phyloP scores from a whole-genome alignment of 2,113 vertebrate species.

The Laticauda colubrina region DNA sequence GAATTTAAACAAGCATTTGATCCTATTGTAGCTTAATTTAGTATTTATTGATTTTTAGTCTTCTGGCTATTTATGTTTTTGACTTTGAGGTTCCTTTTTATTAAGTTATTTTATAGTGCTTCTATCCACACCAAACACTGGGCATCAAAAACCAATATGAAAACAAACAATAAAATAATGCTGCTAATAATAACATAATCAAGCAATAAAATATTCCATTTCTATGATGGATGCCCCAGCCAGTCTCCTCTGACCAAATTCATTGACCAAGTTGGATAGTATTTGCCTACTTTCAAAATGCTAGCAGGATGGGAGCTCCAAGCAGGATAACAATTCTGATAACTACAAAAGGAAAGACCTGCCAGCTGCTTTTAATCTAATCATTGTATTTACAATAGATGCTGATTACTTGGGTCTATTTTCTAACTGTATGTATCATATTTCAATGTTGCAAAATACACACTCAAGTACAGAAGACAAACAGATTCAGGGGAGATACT shows the following conservation, averaged over 20 bases:
- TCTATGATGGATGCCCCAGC: neutral
- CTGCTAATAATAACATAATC: neutral
- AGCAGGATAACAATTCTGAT: neutral
- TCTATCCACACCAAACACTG: neutral
- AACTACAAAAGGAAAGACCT: neutral
- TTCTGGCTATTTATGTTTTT: neutral
- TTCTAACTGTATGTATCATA: neutral
- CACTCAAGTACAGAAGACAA: neutral
- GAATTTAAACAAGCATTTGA: neutral
- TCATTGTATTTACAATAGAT: neutral
- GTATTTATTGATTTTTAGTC: neutral
- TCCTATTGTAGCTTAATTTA: neutral
- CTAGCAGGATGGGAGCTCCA: neutral
- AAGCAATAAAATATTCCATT: neutral
- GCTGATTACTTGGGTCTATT: neutral
- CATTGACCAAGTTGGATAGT: neutral
- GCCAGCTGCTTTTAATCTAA: neutral
- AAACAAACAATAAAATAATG: neutral
- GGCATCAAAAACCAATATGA: neutral
- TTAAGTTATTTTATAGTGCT: neutral
- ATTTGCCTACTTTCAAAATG: neutral
- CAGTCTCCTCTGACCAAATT: neutral
- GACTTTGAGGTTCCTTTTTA: neutral
- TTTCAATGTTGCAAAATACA: neutral
- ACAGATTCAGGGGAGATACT: neutral